Evolutionary conservation across 37 sponge, comb jelly and placozoan genomes (phyloP).

Genomic region (Halisarca cf. caerulea): DNA sequence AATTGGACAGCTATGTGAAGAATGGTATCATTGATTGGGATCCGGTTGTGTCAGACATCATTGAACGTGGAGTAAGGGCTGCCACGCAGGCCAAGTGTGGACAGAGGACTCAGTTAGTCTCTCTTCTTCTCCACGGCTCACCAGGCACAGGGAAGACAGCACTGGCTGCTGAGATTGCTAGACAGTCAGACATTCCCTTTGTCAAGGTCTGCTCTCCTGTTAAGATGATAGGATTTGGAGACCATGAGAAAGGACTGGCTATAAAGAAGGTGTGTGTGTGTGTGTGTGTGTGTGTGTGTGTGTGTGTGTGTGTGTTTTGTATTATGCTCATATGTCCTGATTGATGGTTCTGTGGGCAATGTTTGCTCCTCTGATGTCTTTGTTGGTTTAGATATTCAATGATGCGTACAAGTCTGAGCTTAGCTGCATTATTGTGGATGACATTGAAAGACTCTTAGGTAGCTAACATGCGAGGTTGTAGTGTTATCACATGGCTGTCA

Average conservation of each 20-base stretch:
- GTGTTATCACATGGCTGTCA: background rate
- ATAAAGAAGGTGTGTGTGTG: constrained; percentile 81
- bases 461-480: background rate
- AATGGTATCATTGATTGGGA: constrained; percentile 92
- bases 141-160: constrained; percentile 94
- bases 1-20: constrained; percentile 67
- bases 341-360: background rate
- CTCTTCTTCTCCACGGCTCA: constrained; percentile 82
- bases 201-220: constrained; percentile 82
- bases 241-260: constrained; percentile 79
- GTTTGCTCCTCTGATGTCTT: background rate
- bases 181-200: constrained; percentile 80
- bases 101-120: constrained; percentile 71
- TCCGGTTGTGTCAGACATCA: constrained; percentile 51
- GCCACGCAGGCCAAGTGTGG: constrained; percentile 60
- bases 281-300: background rate
- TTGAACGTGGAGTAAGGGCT: constrained; percentile 61
- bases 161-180: constrained; percentile 88
- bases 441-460: constrained; percentile 91
- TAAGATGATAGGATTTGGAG: constrained; percentile 88
- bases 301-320: constrained; percentile 2
- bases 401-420: constrained; percentile 97
- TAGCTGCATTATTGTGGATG: constrained; percentile 95
- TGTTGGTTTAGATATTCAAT: constrained; percentile 77
- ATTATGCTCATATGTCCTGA: background rate